phyloP scores from a whole-genome alignment of 1,140 invertebrate genomes.

The Monochamus saltuarius region DNA sequence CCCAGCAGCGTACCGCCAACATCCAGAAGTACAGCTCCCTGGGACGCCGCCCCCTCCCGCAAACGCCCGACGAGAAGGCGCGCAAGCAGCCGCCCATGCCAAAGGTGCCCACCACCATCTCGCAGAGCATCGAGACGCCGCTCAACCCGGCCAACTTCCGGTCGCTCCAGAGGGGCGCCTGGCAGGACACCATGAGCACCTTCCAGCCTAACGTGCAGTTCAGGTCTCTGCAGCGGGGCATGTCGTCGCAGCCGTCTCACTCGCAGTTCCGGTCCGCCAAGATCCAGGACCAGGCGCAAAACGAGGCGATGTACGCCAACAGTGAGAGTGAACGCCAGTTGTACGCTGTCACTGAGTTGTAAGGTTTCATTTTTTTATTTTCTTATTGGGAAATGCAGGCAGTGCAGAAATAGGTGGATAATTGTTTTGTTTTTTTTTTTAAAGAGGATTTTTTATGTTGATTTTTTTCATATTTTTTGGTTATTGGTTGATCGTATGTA shows the following conservation, averaged over 20 bases:
- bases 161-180: conserved; percentile 50
- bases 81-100: conserved; percentile 47
- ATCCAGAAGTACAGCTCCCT: conserved; percentile 49
- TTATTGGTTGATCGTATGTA: too few species aligned
- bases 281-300: conserved; percentile 49
- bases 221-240: conserved; percentile 45
- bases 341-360: conserved; percentile 52
- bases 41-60: conserved; percentile 50
- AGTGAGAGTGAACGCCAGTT: conserved; percentile 49
- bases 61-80: conserved; percentile 50
- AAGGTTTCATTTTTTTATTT: conserved; percentile 33
- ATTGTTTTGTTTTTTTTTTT: conserved; percentile 23
- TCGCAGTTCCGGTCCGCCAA: conserved; percentile 48
- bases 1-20: conserved; percentile 45
- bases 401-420: conserved; percentile 29
- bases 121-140: conserved; percentile 45
- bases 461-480: conserved; percentile 6
- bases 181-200: conserved; percentile 47
- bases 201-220: conserved; percentile 47
- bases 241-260: conserved; percentile 35
- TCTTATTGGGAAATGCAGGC: conserved; percentile 52
- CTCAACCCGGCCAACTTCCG: conserved; percentile 50
- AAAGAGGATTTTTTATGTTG: background rate
- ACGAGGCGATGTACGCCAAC: conserved; percentile 44
- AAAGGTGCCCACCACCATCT: conserved; percentile 46